Percentiles rank a stretch among this genome's conserved stretches.
These are phyloP conservation scores for Cactoblastis cactorum DNA, from an alignment of 2,888 invertebrate genomes.

Conservation along the genomic window DNA sequence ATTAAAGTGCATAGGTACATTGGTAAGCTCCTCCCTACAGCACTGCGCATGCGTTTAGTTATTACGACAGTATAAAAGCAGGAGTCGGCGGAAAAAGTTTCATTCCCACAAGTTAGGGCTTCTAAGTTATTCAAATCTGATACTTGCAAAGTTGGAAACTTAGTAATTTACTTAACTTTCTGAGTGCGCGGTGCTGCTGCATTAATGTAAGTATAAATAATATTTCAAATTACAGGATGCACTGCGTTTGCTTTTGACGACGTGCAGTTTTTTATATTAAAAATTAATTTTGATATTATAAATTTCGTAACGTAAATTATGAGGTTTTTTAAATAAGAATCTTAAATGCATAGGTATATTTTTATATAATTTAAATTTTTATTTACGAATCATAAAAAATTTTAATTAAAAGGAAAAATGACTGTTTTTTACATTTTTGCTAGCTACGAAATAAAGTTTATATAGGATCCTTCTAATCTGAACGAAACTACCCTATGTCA, in stretches of 20 bases:
- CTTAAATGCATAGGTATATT: no score
- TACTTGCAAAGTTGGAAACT: constrained; percentile 26
- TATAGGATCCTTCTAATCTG: no score
- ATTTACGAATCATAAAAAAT: no score
- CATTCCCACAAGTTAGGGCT: constrained; percentile 53
- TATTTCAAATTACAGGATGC: background rate
- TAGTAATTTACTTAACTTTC: constrained; percentile 35
- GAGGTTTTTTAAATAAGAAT: no score
- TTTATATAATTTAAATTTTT: no score
- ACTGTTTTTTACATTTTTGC: no score
- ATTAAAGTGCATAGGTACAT: constrained; percentile 47
- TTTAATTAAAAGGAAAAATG: no score
- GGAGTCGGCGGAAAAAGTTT: constrained; percentile 22
- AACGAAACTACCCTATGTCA: no score
- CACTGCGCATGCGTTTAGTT: constrained; percentile 49
- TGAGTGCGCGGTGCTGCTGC: constrained; percentile 40
- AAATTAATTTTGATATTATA: no score
- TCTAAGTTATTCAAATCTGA: background rate
- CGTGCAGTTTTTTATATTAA: background rate
- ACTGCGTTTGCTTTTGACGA: background rate
- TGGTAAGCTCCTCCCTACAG: constrained; percentile 39
- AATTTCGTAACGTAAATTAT: no score
- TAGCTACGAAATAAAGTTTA: no score
- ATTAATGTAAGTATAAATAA: constrained; percentile 42
- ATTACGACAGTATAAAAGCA: constrained; percentile 47